phyloP scores from a whole-genome alignment of 2,888 invertebrate genomes.

The Boloria selene region DNA sequence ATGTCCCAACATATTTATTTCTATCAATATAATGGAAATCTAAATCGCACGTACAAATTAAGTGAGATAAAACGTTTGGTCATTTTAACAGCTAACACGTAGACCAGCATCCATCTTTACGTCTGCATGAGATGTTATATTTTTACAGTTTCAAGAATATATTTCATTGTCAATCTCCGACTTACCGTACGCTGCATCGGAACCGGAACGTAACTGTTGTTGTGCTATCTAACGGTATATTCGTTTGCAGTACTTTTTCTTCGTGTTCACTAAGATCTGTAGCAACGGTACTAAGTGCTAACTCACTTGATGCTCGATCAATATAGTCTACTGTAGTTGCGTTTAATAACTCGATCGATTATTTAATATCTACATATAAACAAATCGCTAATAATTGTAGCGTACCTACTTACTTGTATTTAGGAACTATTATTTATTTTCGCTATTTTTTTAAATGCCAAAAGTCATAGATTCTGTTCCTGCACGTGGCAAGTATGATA shows the following conservation, averaged over 20 bases:
- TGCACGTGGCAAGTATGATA: too few species aligned
- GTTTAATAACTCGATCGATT: background rate
- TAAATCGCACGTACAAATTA: background rate
- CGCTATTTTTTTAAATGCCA: too few species aligned
- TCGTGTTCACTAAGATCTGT: slow-evolving; percentile 55
- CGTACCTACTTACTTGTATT: too few species aligned
- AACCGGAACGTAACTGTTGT: slow-evolving; percentile 75
- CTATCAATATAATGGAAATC: too few species aligned
- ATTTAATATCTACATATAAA: background rate
- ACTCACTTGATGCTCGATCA: slow-evolving; percentile 35
- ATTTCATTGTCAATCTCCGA: slow-evolving; percentile 38
- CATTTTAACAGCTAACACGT: background rate
- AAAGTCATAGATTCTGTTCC: too few species aligned
- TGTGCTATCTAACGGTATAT: slow-evolving; percentile 65
- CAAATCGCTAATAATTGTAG: too few species aligned
- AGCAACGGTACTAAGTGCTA: slow-evolving; percentile 42
- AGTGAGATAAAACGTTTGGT: slow-evolving; percentile 1
- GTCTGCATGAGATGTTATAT: slow-evolving; percentile 25
- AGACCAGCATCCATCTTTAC: background rate
- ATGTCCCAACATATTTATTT: too few species aligned
- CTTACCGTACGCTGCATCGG: slow-evolving; percentile 48
- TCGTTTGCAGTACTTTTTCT: slow-evolving; percentile 72
- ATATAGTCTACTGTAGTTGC: slow-evolving; percentile 3
- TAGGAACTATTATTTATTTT: too few species aligned
- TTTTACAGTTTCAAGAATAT: slow-evolving; percentile 32